These are phyloP conservation scores for Drosophila rhopaloa DNA, from an alignment of 1,140 invertebrate species.

Conservation along the genomic window DNA sequence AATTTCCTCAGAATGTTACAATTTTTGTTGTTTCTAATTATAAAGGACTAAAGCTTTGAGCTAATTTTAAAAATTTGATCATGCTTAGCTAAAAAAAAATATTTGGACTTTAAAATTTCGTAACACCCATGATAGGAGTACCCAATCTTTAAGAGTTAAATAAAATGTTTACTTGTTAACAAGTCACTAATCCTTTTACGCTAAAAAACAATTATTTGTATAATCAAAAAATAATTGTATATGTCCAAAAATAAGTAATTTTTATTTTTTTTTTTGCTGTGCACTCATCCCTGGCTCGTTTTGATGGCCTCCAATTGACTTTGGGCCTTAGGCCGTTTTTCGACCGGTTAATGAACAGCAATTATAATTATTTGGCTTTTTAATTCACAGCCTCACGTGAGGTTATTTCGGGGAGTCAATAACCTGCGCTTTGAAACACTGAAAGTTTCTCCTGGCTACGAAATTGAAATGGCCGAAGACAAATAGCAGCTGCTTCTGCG, in stretches of 20 bases:
- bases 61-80: no score
- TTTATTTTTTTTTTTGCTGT: slow-evolving; percentile 1
- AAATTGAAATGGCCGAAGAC: not conserved
- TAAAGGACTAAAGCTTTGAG: no score
- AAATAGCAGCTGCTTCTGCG: slow-evolving; percentile 18
- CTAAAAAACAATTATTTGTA: not conserved
- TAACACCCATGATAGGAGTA: no score
- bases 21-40: no score
- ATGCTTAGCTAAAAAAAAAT: no score
- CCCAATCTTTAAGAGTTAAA: no score
- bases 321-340: slow-evolving; percentile 10
- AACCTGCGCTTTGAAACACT: slow-evolving; percentile 28
- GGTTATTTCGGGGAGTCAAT: slow-evolving; percentile 32
- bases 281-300: slow-evolving; percentile 4
- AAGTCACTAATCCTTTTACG: no score
- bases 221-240: no score
- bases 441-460: slow-evolving; percentile 64
- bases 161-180: no score
- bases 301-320: slow-evolving; percentile 10
- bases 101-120: no score
- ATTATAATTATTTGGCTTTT: slow-evolving; percentile 10
- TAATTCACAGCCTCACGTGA: slow-evolving; percentile 33
- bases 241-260: no score
- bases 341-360: slow-evolving; percentile 7
- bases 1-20: no score